Base-by-base conservation (phyloP, 2,113 vertebrate genomes). In the Geococcyx californianus region DNA sequence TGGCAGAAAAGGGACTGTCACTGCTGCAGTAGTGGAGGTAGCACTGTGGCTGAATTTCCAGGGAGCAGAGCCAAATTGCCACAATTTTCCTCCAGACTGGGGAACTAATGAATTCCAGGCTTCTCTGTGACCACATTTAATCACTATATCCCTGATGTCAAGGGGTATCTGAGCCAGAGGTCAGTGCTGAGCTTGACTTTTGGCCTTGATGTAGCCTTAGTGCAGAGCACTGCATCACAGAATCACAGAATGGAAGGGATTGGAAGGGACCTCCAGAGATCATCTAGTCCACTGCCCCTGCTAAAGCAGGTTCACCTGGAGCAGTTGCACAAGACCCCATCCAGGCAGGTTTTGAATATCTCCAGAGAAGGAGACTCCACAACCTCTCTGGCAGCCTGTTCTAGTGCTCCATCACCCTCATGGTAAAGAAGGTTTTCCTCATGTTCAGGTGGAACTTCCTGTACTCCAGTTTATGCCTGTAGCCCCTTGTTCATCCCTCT, bases 91-190 rank as follows among this genome's bases (percentile, higher is more conserved):
- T 62, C 16, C 20, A 45, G 11, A 63, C 26, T 15, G 33, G 26
- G 16, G 16, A 86, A 69, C 6, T 20, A 42, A 68, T 49, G 55
- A 75, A 68, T 80, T 67, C 25, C 67, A 60, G 54, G 29, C 17
- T 23, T 45, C 55, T 47, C 40, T 76, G 8, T 29, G 51, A 76
- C 26, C 55, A 16, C 31, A 19, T 63, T 76, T 33, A 56, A 29
- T 44, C 56, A 17, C 42, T 45, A 44, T 11, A 12, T 38, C 42
- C 28, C 20, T 64, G 28, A 58, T 87, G 23, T 64, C 70, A 70
- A 7, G 3, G 1, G 47, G 20, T 36, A 33, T 56, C 47, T 0
- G 1, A 63, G 19, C 6, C 4, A 80, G 49, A 62, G 20, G 15
- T 63, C 51, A 63, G 29, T 1, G 4, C 68, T 75, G 62, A 84